These are phyloP conservation scores for Chironomus tepperi DNA, from an alignment of 1,140 invertebrate species.

Conservation along the genomic window DNA sequence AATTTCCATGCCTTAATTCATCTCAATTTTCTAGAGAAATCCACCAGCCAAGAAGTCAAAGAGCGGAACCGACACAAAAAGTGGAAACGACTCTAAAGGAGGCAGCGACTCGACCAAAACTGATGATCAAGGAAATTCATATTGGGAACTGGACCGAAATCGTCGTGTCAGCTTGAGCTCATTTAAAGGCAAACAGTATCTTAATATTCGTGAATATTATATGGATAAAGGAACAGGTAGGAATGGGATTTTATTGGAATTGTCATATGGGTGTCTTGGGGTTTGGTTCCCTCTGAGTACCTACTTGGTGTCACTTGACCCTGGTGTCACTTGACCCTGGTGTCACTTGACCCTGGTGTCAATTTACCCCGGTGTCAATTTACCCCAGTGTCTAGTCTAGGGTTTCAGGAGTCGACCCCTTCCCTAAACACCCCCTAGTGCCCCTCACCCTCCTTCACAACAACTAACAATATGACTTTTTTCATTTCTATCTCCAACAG, in stretches of 20 bases:
- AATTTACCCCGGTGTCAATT: no score
- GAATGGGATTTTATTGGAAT: neutral
- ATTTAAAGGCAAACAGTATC: conserved; percentile 18
- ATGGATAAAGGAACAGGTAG: neutral
- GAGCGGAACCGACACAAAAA: neutral
- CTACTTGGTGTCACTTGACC: no score
- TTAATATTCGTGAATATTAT: conserved; percentile 12
- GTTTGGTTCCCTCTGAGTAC: no score
- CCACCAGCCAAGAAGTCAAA: neutral
- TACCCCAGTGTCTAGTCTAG: no score
- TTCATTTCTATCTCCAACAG: neutral
- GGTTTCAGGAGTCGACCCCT: no score
- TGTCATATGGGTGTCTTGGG: no score
- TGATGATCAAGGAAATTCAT: neutral
- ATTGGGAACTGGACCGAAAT: conserved; percentile 11
- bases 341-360: no score
- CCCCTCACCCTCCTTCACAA: no score
- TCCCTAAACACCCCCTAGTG: no score
- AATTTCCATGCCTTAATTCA: no score
- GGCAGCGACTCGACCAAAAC: neutral
- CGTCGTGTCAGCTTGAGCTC: conserved; percentile 8
- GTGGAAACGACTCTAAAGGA: neutral
- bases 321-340: no score
- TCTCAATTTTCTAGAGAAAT: neutral
- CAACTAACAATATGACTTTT: no score